Percentiles rank a stretch among this genome's conserved stretches.
phyloP scores from a whole-genome alignment of 2,113 vertebrate species.

The Lathamus discolor region DNA sequence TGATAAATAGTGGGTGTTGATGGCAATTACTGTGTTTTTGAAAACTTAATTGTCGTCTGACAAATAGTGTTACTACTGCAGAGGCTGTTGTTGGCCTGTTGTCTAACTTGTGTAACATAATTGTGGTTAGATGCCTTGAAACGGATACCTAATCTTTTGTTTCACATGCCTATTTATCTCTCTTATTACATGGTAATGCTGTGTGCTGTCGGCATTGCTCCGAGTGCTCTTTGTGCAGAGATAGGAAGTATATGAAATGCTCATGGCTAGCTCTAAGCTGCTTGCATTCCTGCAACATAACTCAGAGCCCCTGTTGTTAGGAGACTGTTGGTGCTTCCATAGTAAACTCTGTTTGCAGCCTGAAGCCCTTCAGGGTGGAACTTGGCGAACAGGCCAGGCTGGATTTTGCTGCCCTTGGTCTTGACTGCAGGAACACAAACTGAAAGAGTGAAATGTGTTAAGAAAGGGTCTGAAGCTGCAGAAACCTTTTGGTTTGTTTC shows the following conservation, averaged over 20 bases:
- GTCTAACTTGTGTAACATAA: not conserved
- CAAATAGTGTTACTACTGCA: not conserved
- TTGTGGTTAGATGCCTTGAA: not conserved
- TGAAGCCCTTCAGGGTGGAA: not conserved
- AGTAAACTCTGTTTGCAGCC: not conserved
- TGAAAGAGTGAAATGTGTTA: not conserved
- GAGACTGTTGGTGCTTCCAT: not conserved
- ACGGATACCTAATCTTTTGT: no score
- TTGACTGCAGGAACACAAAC: rapidly evolving
- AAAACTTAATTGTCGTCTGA: not conserved
- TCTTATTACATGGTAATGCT: not conserved
- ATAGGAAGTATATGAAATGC: not conserved
- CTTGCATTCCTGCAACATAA: rapidly evolving
- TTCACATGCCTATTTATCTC: not conserved
- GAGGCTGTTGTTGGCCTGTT: not conserved
- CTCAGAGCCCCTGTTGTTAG: not conserved
- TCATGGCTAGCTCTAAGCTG: not conserved
- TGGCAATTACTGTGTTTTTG: not conserved
- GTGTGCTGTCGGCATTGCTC: not conserved
- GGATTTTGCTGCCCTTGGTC: rapidly evolving
- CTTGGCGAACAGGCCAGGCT: not conserved
- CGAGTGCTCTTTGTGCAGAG: not conserved
- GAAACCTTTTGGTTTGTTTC: not conserved
- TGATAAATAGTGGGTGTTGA: not conserved
- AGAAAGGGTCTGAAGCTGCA: not conserved